These are phyloP conservation scores for Lithophane semibrunnea DNA, from an alignment of 2,888 invertebrate genomes.

Conservation along the genomic window DNA sequence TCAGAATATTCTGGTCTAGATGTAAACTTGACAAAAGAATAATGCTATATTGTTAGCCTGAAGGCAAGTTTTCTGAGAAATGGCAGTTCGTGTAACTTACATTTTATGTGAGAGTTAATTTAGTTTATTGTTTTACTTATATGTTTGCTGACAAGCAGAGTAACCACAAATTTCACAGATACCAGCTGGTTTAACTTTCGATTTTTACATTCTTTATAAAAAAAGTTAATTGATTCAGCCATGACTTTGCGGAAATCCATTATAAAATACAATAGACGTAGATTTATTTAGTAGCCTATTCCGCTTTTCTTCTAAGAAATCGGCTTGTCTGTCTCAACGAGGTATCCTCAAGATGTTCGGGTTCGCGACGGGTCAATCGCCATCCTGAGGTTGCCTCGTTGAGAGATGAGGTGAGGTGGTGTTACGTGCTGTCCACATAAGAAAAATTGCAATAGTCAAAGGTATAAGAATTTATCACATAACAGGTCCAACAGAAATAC, in stretches of 20 bases:
- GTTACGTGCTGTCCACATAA: neutral
- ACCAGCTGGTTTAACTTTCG: neutral
- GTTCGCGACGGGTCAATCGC: too few relatives aligned
- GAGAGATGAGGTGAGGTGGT: too few relatives aligned
- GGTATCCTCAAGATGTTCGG: too few relatives aligned
- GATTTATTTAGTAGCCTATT: too few relatives aligned
- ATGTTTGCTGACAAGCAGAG: neutral
- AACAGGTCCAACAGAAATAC: neutral
- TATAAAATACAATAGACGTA: too few relatives aligned
- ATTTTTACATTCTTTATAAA: neutral
- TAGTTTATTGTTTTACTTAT: neutral
- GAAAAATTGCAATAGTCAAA: neutral
- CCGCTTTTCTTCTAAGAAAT: too few relatives aligned
- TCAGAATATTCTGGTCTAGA: constrained; percentile 12
- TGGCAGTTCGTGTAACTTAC: neutral
- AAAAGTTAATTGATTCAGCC: too few relatives aligned
- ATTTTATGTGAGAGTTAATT: neutral
- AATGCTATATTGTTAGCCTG: constrained; percentile 8
- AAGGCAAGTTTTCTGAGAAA: neutral
- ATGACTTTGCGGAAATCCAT: too few relatives aligned
- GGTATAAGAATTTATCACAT: too few relatives aligned
- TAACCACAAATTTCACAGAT: neutral
- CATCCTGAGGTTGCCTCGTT: too few relatives aligned
- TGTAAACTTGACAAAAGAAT: constrained; percentile 7
- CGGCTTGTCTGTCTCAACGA: too few relatives aligned